These are phyloP conservation scores for Naso thynnoides DNA, from an alignment of 2,797 vertebrate genomes.

Conservation along the genomic window DNA sequence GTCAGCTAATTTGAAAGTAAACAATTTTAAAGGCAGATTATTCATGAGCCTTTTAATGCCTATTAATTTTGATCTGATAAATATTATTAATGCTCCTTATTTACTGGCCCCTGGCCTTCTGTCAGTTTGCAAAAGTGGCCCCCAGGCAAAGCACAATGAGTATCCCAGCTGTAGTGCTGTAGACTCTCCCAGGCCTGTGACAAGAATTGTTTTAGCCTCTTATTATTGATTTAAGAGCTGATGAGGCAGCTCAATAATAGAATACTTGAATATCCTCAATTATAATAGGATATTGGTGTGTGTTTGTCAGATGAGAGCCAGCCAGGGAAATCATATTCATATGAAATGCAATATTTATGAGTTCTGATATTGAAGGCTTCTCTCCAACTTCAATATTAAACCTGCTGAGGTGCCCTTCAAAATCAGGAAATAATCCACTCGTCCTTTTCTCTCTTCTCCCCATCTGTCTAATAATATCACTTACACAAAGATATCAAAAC, in stretches of 20 bases:
- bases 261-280: constrained; percentile 32
- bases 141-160: too few species aligned
- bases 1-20: too few species aligned
- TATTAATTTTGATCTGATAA: too few species aligned
- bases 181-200: not conserved
- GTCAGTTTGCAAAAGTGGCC: too few species aligned
- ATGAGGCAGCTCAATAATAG: constrained; percentile 34
- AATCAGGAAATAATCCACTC: constrained; percentile 43
- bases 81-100: too few species aligned
- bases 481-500: not conserved
- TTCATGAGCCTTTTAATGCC: too few species aligned
- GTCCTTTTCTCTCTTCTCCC: constrained; percentile 11
- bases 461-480: constrained; percentile 25
- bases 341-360: constrained; percentile 72
- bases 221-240: constrained; percentile 24
- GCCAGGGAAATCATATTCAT: constrained; percentile 57
- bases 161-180: too few species aligned
- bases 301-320: constrained; percentile 52
- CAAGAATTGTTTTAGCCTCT: constrained; percentile 6
- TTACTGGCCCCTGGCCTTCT: too few species aligned
- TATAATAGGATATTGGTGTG: constrained; percentile 35
- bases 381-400: constrained; percentile 63
- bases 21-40: too few species aligned
- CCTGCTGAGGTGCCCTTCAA: constrained; percentile 55
- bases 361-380: constrained; percentile 54